Conservation (phyloP, 37 sponge, comb jelly and placozoan genomes). For the Spongilla lacustris region DNA sequence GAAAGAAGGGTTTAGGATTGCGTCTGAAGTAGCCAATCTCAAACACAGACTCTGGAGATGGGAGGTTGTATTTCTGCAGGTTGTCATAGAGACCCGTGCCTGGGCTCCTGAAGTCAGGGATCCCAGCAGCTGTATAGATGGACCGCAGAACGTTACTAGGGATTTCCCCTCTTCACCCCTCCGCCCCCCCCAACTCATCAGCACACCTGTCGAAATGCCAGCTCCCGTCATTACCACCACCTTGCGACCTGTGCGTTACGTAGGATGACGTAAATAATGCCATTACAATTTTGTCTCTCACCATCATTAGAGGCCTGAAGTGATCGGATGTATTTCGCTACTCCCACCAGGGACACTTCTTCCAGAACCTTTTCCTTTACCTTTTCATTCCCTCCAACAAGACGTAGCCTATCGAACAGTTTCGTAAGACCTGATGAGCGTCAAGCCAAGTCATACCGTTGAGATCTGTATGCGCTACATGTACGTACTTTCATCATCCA, state of each 20-base stretch:
- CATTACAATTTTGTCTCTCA: background rate
- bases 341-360: constrained; percentile 56
- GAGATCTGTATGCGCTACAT: background rate
- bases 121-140: constrained; percentile 85
- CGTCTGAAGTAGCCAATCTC: constrained; percentile 86
- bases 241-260: constrained; percentile 42
- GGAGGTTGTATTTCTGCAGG: constrained; percentile 91
- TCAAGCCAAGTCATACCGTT: background rate
- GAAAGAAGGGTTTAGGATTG: constrained; percentile 89
- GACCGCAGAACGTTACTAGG: background rate
- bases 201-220: constrained; percentile 89
- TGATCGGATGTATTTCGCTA: constrained; percentile 48
- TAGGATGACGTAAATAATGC: background rate
- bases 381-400: background rate
- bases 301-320: constrained; percentile 11
- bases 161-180: too few relatives aligned
- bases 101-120: constrained; percentile 95
- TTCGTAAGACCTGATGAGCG: background rate
- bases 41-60: constrained; percentile 88
- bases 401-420: background rate
- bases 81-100: constrained; percentile 96
- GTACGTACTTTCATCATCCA: background rate
- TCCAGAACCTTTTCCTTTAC: constrained; percentile 32
- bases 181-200: background rate
- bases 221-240: constrained; percentile 96